Evolutionary conservation across 1,140 invertebrate genomes (phyloP), one percentile per base, ranked within the genome.

Genomic region (Calosoma granatense): DNA sequence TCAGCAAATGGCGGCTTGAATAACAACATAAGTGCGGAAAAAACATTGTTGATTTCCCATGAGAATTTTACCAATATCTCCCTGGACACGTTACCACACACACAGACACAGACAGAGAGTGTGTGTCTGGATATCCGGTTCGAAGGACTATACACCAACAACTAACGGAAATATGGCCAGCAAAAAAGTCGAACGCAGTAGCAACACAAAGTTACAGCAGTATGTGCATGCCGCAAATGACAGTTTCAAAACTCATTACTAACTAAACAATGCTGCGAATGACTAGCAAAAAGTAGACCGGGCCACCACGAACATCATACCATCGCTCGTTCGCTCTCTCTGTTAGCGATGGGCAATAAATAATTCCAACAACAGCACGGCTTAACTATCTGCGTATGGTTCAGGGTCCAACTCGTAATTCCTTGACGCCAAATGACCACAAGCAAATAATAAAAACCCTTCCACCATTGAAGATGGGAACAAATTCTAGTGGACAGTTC

Each of bases 241-340:
- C 41, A 47, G 41, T 47, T 47, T 47, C 41, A 47, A 47, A 47
- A 47, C 41, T 47, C 41, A 47, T 47, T 47, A 47, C 41, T 47
- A 47, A 47, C 41, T 47, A 47, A 47, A 47, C 41, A 47, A 47
- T 47, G 41, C 41, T 47, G 41, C 41, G 15, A 47, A 47, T 17
- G 41, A 47, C 41, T 47, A 47, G 41, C 41, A 47, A 47, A 47
- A 47, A 47, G 41, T 47, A 17, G 41, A 17, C 41, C 41, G 41
- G 17, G n/a, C n/a, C n/a, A n/a, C n/a, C n/a, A n/a, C n/a, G n/a
- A n/a, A n/a, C n/a, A n/a, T n/a, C n/a, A n/a, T n/a, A n/a, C n/a
- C 41, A 47, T 17, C 6, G 41, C 6, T n/a, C n/a, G n/a, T n/a
- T n/a, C 41, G 3, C 6, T 4, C 41, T 47, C 15, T 47, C 41